phyloP scores from a whole-genome alignment of 2,113 vertebrate genomes.

The Meles meles region DNA sequence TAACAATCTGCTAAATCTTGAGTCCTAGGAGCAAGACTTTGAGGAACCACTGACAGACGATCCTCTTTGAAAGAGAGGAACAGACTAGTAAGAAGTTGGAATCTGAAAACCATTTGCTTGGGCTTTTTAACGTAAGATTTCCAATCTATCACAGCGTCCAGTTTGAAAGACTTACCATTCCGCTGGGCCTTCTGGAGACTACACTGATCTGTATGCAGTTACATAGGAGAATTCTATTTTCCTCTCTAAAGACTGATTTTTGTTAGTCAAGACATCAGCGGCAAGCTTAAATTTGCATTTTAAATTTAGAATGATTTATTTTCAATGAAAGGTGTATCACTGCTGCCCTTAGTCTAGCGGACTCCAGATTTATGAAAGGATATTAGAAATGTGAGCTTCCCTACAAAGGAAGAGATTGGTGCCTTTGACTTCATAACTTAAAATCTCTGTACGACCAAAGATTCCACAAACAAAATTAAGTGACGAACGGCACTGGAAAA shows the following conservation, averaged over 20 bases:
- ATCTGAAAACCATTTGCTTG: background rate
- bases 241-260: conserved; percentile 41
- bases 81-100: background rate
- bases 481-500: background rate
- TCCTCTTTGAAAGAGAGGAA: background rate
- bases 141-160: background rate
- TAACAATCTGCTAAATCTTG: background rate
- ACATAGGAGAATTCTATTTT: conserved; percentile 45
- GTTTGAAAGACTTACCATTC: background rate
- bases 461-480: background rate
- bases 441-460: background rate
- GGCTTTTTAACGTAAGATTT: background rate
- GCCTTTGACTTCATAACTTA: conserved; percentile 24
- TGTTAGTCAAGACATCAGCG: conserved; percentile 35
- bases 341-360: background rate
- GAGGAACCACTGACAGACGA: background rate
- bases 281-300: conserved; percentile 52
- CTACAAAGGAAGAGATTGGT: background rate
- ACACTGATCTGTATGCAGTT: background rate
- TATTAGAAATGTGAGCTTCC: conserved; percentile 36
- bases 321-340: background rate
- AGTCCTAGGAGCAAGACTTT: background rate
- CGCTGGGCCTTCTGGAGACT: conserved; percentile 10
- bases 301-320: conserved; percentile 64
- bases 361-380: conserved; percentile 29